Conservation (phyloP, 1,140 invertebrate species). For the Drosophila carrolli region DNA sequence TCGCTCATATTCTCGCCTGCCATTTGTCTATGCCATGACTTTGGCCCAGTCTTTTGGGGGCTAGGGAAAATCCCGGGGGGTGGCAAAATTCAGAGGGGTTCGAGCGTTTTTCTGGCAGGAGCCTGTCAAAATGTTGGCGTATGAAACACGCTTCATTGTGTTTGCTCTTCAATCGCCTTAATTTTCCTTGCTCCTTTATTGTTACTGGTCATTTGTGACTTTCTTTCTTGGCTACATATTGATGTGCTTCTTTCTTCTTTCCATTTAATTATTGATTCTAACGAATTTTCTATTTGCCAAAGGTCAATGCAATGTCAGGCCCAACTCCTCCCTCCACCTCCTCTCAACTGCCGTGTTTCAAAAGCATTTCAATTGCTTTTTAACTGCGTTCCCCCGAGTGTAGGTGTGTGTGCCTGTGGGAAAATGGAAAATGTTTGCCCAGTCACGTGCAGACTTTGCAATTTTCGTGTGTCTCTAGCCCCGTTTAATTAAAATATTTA, state of each 20-base stretch:
- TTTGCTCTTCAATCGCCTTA: conserved; percentile 52
- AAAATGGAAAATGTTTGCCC: conserved; percentile 45
- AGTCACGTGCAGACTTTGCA: conserved; percentile 65
- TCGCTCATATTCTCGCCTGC: conserved; percentile 52
- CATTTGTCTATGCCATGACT: conserved; percentile 45
- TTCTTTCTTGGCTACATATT: conserved; percentile 33
- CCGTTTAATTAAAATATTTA: conserved; percentile 70
- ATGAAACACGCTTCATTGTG: conserved; percentile 61
- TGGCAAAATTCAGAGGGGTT: neutral
- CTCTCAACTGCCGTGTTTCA: conserved; percentile 42
- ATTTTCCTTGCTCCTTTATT: conserved; percentile 57
- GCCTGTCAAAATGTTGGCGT: conserved; percentile 39
- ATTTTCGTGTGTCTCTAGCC: conserved; percentile 22
- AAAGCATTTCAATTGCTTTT: conserved; percentile 70
- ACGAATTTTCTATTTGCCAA: conserved; percentile 57
- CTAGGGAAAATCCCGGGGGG: neutral
- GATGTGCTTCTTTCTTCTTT: conserved; percentile 35
- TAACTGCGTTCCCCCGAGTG: conserved; percentile 53
- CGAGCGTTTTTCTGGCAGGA: conserved; percentile 6
- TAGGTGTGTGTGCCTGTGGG: conserved; percentile 9
- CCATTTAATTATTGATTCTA: conserved; percentile 78
- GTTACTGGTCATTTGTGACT: conserved; percentile 66
- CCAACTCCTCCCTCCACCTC: too few relatives aligned
- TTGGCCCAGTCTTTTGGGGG: neutral
- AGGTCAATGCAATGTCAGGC: conserved; percentile 75